Evolutionary conservation across 2,888 invertebrate genomes (phyloP).

Genomic region (Amblyteles armatorius): DNA sequence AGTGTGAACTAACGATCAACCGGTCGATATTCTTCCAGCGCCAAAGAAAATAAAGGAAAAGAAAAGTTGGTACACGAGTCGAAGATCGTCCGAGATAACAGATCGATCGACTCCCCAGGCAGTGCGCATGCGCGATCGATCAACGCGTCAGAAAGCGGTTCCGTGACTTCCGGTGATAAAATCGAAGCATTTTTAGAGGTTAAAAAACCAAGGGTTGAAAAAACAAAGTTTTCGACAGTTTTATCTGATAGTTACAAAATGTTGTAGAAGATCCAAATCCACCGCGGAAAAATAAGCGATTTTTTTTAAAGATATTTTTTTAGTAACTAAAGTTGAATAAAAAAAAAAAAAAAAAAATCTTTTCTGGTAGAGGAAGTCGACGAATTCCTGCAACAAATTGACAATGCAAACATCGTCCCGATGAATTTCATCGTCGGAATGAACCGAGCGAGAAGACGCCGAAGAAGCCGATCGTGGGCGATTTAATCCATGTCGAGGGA

Average conservation of each 20-base stretch:
- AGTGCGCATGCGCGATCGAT: neutral
- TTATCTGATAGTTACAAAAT: too few species aligned
- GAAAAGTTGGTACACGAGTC: neutral
- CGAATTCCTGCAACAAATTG: neutral
- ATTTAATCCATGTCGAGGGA: neutral
- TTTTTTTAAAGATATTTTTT: too few species aligned
- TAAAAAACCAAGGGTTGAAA: too few species aligned
- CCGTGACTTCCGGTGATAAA: conserved; percentile 38
- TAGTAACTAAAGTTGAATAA: too few species aligned
- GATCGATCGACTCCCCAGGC: neutral
- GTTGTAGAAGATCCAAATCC: too few species aligned
- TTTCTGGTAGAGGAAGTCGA: too few species aligned
- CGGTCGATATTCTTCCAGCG: neutral
- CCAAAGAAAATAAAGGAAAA: neutral
- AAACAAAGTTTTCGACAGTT: too few species aligned
- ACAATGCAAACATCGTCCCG: conserved; percentile 11
- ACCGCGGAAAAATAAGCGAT: too few species aligned
- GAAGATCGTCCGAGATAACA: neutral
- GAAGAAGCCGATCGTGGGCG: conserved; percentile 28
- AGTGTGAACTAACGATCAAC: neutral
- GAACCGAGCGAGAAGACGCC: neutral
- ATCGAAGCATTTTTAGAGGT: too few species aligned
- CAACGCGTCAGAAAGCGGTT: neutral
- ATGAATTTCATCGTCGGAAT: neutral
- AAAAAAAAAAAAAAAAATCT: too few species aligned